Conservation (phyloP, 2,888 invertebrate genomes). For the Shargacucullia verbasci region DNA sequence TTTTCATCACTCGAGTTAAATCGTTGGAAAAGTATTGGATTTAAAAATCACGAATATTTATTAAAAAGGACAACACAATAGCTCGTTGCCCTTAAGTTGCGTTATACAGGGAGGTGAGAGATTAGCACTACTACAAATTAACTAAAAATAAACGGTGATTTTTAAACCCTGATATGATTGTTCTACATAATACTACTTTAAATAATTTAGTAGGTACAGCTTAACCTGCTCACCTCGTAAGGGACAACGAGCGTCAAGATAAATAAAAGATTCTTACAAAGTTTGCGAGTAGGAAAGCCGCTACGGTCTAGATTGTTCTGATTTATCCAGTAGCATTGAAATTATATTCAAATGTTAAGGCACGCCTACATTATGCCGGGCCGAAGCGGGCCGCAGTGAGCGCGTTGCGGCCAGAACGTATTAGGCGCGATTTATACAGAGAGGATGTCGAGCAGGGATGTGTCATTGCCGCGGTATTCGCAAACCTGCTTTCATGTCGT, state of each 20-base stretch:
- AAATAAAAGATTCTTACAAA: slow-evolving; percentile 41
- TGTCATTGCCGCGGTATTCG: too few species aligned
- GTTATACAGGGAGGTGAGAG: slow-evolving; percentile 17
- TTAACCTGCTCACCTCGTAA: slow-evolving; percentile 25
- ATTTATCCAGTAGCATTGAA: slow-evolving; percentile 45
- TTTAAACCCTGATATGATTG: slow-evolving; percentile 8
- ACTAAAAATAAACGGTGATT: slow-evolving; percentile 7
- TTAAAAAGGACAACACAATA: slow-evolving; percentile 21
- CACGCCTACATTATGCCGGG: slow-evolving; percentile 7
- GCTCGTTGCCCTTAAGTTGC: slow-evolving; percentile 18
- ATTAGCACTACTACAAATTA: slow-evolving; percentile 4
- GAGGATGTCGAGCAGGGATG: too few species aligned
- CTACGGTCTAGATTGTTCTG: slow-evolving; percentile 44
- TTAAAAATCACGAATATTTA: slow-evolving; percentile 32
- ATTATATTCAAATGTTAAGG: slow-evolving; percentile 28
- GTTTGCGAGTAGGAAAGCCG: slow-evolving; percentile 44
- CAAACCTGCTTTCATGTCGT: too few species aligned
- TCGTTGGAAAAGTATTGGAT: neutral
- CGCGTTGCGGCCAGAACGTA: neutral
- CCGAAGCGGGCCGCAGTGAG: slow-evolving; percentile 1
- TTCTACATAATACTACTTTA: neutral
- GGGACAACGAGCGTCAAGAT: slow-evolving; percentile 36
- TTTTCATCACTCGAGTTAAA: neutral
- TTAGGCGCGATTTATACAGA: too few species aligned
- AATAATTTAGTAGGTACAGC: neutral